phyloP scores from a whole-genome alignment of 2,888 invertebrate species.

The Myopa testacea region DNA sequence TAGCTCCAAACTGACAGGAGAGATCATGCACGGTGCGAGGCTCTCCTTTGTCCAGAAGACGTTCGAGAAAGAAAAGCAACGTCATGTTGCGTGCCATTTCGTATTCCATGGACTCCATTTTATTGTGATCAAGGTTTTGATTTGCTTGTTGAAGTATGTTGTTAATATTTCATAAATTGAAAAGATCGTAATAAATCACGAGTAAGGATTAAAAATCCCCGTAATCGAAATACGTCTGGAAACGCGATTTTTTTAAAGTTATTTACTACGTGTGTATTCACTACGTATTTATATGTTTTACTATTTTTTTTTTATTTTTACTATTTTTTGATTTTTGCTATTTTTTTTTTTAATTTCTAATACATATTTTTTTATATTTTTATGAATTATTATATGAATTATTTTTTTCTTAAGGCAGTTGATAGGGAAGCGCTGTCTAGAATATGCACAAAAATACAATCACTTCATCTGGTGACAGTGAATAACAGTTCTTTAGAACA shows the following conservation, averaged over 20 bases:
- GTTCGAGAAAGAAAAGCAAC: slow-evolving; percentile 97
- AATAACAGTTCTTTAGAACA: too few species aligned
- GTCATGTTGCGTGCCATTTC: slow-evolving; percentile 95
- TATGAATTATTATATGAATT: too few species aligned
- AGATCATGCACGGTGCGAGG: slow-evolving; percentile 96
- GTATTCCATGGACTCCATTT: slow-evolving; percentile 93
- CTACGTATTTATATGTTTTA: too few species aligned
- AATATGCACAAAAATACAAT: too few species aligned
- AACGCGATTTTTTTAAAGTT: not conserved
- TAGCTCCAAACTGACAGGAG: slow-evolving; percentile 98
- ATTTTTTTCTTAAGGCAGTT: too few species aligned
- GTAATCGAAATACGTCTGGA: not conserved
- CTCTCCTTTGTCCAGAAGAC: slow-evolving; percentile 94
- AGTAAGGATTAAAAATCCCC: not conserved
- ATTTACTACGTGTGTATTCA: not conserved
- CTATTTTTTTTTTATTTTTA: too few species aligned
- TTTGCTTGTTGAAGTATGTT: not conserved
- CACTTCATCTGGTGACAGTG: too few species aligned
- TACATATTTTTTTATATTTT: too few species aligned
- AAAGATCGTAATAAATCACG: not conserved
- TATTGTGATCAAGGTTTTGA: slow-evolving; percentile 20
- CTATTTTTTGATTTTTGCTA: too few species aligned
- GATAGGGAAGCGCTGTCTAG: too few species aligned
- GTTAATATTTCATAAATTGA: not conserved
- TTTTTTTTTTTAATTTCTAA: too few species aligned